These are phyloP conservation scores for Hypomesus transpacificus DNA, from an alignment of 2,113 vertebrate genomes.

Conservation along the genomic window DNA sequence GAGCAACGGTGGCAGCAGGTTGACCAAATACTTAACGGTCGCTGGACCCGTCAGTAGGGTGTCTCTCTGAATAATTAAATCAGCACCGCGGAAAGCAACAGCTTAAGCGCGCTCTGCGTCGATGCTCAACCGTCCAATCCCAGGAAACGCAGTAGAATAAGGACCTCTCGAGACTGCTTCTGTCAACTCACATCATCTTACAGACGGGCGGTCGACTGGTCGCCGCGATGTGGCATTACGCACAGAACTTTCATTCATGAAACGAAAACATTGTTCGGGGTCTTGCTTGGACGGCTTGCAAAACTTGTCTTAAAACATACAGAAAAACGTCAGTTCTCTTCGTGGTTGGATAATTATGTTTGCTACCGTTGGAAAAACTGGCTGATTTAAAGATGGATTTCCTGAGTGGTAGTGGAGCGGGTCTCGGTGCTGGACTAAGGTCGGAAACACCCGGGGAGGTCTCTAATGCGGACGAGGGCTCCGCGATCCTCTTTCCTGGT, in stretches of 20 bases:
- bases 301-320: background rate
- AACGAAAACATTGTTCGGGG: too few relatives aligned
- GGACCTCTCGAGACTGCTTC: background rate
- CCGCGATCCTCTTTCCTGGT: conserved; percentile 35
- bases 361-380: background rate
- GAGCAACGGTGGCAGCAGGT: background rate
- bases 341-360: background rate
- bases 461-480: conserved; percentile 35
- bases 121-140: conserved; percentile 41
- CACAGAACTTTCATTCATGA: background rate
- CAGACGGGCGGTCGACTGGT: too few relatives aligned
- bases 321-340: background rate
- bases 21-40: background rate
- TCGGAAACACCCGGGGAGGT: conserved; percentile 58
- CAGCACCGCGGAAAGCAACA: conserved; percentile 6
- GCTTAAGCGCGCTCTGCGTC: conserved; percentile 16
- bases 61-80: background rate
- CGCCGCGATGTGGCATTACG: background rate
- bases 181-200: background rate
- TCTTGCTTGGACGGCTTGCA: background rate
- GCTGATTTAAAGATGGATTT: conserved; percentile 56
- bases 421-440: conserved; percentile 43
- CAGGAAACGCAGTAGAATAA: conserved; percentile 23
- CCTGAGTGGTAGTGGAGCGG: conserved; percentile 27
- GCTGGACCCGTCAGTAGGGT: background rate